Conservation (phyloP, 2,888 invertebrate genomes). For the Polietes domitor region DNA sequence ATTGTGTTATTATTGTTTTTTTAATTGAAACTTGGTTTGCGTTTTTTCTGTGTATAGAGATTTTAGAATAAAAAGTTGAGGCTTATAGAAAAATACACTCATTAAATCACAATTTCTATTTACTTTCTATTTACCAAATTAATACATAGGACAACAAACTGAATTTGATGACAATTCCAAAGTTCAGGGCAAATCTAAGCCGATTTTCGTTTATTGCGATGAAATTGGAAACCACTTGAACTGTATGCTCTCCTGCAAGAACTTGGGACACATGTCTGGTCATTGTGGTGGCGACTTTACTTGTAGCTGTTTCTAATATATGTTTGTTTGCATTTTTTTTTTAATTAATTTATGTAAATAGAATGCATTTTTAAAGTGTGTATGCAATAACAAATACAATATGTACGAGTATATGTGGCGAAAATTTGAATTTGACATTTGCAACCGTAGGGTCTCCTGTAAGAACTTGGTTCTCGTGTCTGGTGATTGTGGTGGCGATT, state of each 20-base stretch:
- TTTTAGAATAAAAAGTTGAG: neutral
- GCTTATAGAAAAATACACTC: too few relatives aligned
- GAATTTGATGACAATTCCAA: conserved; percentile 70
- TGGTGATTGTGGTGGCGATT: too few relatives aligned
- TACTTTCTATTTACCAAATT: conserved; percentile 16
- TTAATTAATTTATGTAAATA: too few relatives aligned
- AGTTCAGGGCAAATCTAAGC: conserved; percentile 67
- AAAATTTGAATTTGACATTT: too few relatives aligned
- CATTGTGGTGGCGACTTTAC: conserved; percentile 72
- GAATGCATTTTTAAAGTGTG: too few relatives aligned
- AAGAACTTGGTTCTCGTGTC: too few relatives aligned
- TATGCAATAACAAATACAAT: too few relatives aligned
- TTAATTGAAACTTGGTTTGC: too few relatives aligned
- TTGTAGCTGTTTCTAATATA: conserved; percentile 70
- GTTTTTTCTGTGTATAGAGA: neutral
- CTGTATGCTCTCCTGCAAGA: conserved; percentile 72
- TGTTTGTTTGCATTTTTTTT: too few relatives aligned
- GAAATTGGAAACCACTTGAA: conserved; percentile 72
- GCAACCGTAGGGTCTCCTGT: too few relatives aligned
- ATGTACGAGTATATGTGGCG: too few relatives aligned
- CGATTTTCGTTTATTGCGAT: conserved; percentile 71
- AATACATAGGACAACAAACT: conserved; percentile 68
- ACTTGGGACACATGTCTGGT: conserved; percentile 69
- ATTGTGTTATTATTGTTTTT: too few relatives aligned
- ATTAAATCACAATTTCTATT: neutral